Base-by-base conservation (phyloP, 2,888 invertebrate species). In the Phengaris alcon region DNA sequence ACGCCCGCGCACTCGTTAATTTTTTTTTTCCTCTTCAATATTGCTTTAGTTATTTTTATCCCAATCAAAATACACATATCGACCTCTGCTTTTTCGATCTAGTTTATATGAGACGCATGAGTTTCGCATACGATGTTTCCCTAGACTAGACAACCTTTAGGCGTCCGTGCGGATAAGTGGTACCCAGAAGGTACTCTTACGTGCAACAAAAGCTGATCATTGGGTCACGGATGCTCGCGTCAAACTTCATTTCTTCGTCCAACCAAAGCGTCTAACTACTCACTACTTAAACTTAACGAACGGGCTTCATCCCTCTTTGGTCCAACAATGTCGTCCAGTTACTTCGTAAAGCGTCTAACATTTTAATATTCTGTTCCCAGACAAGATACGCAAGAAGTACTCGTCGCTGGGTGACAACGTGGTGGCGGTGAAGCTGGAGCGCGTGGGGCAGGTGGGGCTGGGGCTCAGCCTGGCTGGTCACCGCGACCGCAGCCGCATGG, bases 391-490 rank as follows among this genome's bases (percentile, higher is more conserved):
- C 86, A 97, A 97, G 94, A 97, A 98, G 88, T 99, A 99, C 94
- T 96, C 96, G 8, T 95, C 95, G 77, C 93, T 98, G 85, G 97
- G 96, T 22, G 94, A 95, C 84, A 90, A 91, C 75, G 95, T 97
- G 77, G 91, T 96, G 74, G 94, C 97, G 85, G 96, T 98, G 72
- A 96, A 96, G 80, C 88, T 99, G 82, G 96, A 96, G 84, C 95
- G 97, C 75, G 95, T 96, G 52, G 94, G 95, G 48, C 95, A 95
- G 77, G 97, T 96, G 0, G 96, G 97, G 0, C 94, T 99, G 75
- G 99, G 99, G 3, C 95, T 99, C 78, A 97, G 98, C 75, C 93
- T 99, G 80, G 98, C 99, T 0, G 99, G 99, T 0, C 98, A 99
- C 93, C 95, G 97, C 84, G 98, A 99, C 90, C 95, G 98, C 72